Base-by-base conservation (phyloP, 2,888 invertebrate species). In the Hirtodrosophila alboralis region DNA sequence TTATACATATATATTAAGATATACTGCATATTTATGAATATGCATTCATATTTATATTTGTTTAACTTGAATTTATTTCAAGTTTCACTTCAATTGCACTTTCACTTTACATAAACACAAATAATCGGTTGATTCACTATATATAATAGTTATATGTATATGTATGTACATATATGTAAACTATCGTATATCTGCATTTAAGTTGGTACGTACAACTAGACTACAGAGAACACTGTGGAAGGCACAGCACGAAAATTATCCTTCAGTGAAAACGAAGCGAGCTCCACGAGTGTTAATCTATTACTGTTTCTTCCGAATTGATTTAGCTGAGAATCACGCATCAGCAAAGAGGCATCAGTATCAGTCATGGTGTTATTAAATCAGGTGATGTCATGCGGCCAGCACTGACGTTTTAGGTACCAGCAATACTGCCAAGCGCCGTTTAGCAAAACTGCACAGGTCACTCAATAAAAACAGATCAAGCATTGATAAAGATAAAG, bases 241-340 rank as follows among this genome's bases (percentile, higher is more conserved):
- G 38, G 47, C 62, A 60, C 68, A 69, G 66, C 72, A 61, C 75
- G 64, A 71, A 58, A 44, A 58, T 45, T 40, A 41, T 54, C 54
- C 54, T 86, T 83, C 51, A 63, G 71, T 66, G 78, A 70, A 66
- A 65, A 66, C 84, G 80, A 83, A 84, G 81, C 73, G 85, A 84
- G 65, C 79, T 74, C 72, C 81, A 75, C 86, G 86, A 79, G 72
- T 81, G 87, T 85, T 81, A 65, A 79, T 86, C 77, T 79, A 84
- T 85, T 86, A 86, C 87, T 86, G 75, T 67, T 77, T 54, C 62
- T 44, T 56, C 16, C 44, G 28, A 62, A 65, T 45, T 47, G 58
- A 64, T 66, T 47, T 53, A 10, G 41, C 4, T 26, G 31, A 28
- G 23, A 34, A 47, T 18, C 23, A 10, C 10, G 12, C 16, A 44